Base-by-base conservation (phyloP, 2,888 invertebrate genomes). In the Synanthedon myopaeformis region DNA sequence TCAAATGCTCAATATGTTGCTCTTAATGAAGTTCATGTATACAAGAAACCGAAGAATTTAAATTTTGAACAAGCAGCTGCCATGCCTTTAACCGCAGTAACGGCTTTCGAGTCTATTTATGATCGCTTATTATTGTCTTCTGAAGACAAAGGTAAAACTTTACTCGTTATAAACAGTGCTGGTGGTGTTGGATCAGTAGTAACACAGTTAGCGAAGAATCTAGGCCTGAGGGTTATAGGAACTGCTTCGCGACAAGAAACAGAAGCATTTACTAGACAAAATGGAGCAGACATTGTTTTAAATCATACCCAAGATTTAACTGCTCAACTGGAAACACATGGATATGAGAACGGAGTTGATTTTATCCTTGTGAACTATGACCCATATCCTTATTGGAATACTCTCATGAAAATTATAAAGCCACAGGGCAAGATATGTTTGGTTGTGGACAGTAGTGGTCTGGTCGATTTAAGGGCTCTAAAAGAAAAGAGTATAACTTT, bases 101-200 rank as follows among this genome's bases (percentile, higher is more conserved):
- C 85, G 4, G 83, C 85, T 12, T 79, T 72, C 56, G 85, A 84
- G 59, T 66, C 78, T 17, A 58, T 86, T 14, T 75, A 67, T 59
- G 85, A 86, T 52, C 72, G 84, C 3, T 57, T 86, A 48, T 54
- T 69, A 17, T 45, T 86, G n/a, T 70, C 82, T 12, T 76, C 76
- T 17, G 80, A 79, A 55, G 83, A 84, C 60, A 74, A 67, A 58
- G 82, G 79, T 3, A 85, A 79, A 58, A 65, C 76, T 19, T 59
- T 86, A 8, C 62, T 85, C 51, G 71, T 86, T 28, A 78, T 86
- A 49, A 86, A 85, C 54, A 86, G 85, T 58, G 80, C 76, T 2
- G 86, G 85, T 0, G 86, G 86, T 23, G 85, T 85, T 0, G 86
- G 86, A 0, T 76, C 83, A 5, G 64, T 85, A 1, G 84, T 85